Percentiles rank a stretch among this genome's conserved stretches.
phyloP scores from a whole-genome alignment of 2,797 vertebrate genomes.

The Malacoraja senta region DNA sequence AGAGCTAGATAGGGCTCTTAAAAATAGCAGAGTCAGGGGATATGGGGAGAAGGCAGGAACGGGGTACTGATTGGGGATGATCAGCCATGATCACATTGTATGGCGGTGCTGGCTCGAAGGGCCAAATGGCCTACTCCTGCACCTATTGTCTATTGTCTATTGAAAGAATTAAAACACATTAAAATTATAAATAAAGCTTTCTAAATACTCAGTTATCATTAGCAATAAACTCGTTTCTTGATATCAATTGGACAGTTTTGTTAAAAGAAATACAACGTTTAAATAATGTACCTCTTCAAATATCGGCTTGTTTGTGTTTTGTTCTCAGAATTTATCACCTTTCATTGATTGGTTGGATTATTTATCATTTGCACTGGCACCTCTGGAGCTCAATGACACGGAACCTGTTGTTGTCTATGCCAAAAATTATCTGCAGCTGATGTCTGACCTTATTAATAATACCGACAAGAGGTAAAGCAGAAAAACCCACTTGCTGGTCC shows the following conservation, averaged over 20 bases:
- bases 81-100: no score
- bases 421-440: slow-evolving; percentile 79
- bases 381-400: slow-evolving; percentile 73
- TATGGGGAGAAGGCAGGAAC: no score
- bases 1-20: no score
- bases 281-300: background rate
- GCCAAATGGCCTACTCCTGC: no score
- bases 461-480: slow-evolving; percentile 73
- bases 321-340: slow-evolving; percentile 68
- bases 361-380: slow-evolving; percentile 73
- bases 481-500: no score
- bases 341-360: slow-evolving; percentile 87
- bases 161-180: no score
- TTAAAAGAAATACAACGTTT: background rate
- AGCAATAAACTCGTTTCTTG: background rate
- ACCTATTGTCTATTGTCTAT: no score
- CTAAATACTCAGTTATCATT: background rate
- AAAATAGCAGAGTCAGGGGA: no score
- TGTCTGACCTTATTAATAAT: slow-evolving; percentile 87
- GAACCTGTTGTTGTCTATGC: slow-evolving; percentile 87
- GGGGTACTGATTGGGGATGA: no score
- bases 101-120: no score
- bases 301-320: background rate
- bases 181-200: background rate
- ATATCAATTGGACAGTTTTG: background rate